Evolutionary conservation across 2,797 vertebrate species (phyloP), one percentile per base, ranked within the genome.

Genomic region (Oryzias dopingdopingensis): DNA sequence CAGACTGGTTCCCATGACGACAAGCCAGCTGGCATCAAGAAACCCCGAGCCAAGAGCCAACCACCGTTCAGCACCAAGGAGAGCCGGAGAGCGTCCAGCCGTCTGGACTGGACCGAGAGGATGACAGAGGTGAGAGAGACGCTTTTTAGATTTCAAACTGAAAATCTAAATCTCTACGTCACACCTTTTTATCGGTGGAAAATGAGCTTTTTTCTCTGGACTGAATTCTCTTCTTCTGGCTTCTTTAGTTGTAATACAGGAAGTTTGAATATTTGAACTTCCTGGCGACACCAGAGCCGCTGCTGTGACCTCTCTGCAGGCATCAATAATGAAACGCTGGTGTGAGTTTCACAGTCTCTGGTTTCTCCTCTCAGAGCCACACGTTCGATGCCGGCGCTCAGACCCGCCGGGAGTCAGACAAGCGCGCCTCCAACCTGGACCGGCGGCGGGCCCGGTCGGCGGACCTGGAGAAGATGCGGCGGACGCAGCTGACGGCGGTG

Each of bases 101-200:
- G 93, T 1, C 89, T 90, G 23, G 94, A 94, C 58, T 94, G 93
- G 92, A 88, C 86, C 2, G 92, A 95, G 67, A 94, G 71, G 50
- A 89, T 83, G 61, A 83, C 86, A 0, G 92, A 94, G 44, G 90
- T 89, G 52, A 43, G 10, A 10, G 8, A 32, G 32, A 37, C 43
- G 10, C n/a, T n/a, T 17, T 22, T 29, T 6, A 29, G 5, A 29
- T 29, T 29, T 29, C 20, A 6, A 29, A 29, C 26, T 29, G 6
- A 22, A 2, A 22, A 3, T 22, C 2, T 22, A 26, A 6, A 7
- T 26, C 26, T 26, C 26, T 26, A 7, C 26, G 26, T 7, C 26
- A 6, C 26, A 26, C 20, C 20, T 2, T 26, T 26, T 26, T 26
- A 22, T 22, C 20, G 26, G 26, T 6, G 26, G 26, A 7, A 26